Base-by-base conservation (phyloP, 1,140 invertebrate genomes). In the Magallana gigas region DNA sequence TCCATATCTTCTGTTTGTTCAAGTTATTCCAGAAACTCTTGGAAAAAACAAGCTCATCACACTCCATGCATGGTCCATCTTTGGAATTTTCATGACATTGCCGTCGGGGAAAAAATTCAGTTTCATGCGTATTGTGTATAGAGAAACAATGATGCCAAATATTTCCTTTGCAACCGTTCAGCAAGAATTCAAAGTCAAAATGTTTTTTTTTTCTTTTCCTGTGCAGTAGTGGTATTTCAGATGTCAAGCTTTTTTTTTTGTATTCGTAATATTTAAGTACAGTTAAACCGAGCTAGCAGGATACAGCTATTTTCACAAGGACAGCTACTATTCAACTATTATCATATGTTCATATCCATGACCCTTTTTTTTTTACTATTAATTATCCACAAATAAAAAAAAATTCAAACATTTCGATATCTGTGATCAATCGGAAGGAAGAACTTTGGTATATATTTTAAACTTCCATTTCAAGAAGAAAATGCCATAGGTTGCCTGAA, bases 1-100 rank as follows among this genome's bases (percentile, higher is more conserved):
- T 71, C 18, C 64, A 71, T 71, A 71, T 71, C 64, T 18, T 11
- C 9, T 71, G 64, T 71, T 71, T 71, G 64, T 71, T 71, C 64
- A 71, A 71, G 64, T 71, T 71, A 18, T 29, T 18, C 18, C 23
- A n/a, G 29, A 71, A 71, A 71, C 64, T 9, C 64, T 29, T 71
- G n/a, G n/a, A 71, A 71, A 71, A 71, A 71, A 71, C 64, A 71
- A 71, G 18, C 11, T 71, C 64, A 29, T 23, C 8, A 23, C n/a
- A 71, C 60, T 71, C 1, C 11, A 23, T 18, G 29, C 16, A 23
- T 23, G 18, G 64, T 64, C 18, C 18, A 71, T 71, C 7, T 71
- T 71, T 71, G 23, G 64, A 71, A 71, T 71, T 71, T 29, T 71
- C n/a, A 71, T 23, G 18, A 18, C 64, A 18, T 71, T 18, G 18